phyloP scores from a whole-genome alignment of 1,140 invertebrate genomes.

The Drosophila ambigua region DNA sequence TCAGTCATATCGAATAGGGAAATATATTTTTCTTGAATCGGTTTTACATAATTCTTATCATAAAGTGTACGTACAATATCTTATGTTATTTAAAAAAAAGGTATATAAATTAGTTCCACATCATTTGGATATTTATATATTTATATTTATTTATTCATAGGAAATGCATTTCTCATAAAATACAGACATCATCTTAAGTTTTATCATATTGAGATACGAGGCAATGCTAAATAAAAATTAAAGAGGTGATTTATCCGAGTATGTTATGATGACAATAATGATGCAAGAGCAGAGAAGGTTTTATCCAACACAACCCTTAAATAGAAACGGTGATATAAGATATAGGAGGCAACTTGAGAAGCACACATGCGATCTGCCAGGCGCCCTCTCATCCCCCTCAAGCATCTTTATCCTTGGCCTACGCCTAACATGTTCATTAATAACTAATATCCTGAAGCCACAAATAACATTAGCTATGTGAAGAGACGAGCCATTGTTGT shows the following conservation, averaged over 20 bases:
- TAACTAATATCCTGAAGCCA: slow-evolving; percentile 77
- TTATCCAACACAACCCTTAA: slow-evolving; percentile 50
- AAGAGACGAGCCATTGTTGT: slow-evolving; percentile 55
- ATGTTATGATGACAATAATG: slow-evolving; percentile 26
- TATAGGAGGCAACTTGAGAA: slow-evolving; percentile 24
- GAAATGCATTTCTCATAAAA: slow-evolving; percentile 51
- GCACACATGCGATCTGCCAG: slow-evolving; percentile 10
- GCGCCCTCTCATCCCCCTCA: slow-evolving; percentile 4
- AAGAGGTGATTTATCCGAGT: slow-evolving; percentile 24
- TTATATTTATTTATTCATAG: too few species aligned
- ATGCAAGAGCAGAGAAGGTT: slow-evolving; percentile 49
- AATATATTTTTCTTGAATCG: neutral
- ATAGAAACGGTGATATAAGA: slow-evolving; percentile 27
- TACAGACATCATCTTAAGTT: slow-evolving; percentile 57
- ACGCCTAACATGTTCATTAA: slow-evolving; percentile 69
- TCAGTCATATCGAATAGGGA: neutral
- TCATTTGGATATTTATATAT: too few species aligned
- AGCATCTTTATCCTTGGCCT: slow-evolving; percentile 29
- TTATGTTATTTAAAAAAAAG: slow-evolving; percentile 30
- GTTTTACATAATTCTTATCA: neutral
- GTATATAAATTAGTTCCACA: slow-evolving; percentile 51
- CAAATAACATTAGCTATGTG: slow-evolving; percentile 70
- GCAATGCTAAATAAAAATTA: slow-evolving; percentile 36
- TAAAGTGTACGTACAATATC: too few species aligned
- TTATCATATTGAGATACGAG: neutral